Evolutionary conservation across 2,888 invertebrate genomes (phyloP).

Genomic region (Bugulina stolonifera): DNA sequence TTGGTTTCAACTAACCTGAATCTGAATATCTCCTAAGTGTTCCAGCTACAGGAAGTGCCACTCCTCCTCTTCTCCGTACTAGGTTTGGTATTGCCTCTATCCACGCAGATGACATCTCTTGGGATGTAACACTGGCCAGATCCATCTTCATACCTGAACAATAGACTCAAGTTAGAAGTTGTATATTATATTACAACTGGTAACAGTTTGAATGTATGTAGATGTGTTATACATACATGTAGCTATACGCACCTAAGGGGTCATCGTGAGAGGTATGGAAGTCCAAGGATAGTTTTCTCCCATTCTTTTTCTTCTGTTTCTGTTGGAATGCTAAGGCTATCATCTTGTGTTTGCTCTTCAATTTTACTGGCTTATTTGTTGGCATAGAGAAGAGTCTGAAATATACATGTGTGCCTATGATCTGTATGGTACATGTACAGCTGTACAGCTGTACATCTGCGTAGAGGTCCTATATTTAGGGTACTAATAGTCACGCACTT

Average conservation of each 20-base stretch:
- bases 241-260: constrained; percentile 64
- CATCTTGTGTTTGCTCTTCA: constrained; percentile 74
- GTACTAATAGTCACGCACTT: too few species aligned
- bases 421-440: too few species aligned
- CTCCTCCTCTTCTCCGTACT: constrained; percentile 74
- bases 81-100: constrained; percentile 76
- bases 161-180: too few species aligned
- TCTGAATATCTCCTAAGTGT: constrained; percentile 58
- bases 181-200: too few species aligned
- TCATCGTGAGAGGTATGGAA: constrained; percentile 81
- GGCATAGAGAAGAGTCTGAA: constrained; percentile 43
- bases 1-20: constrained; percentile 39
- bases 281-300: constrained; percentile 75
- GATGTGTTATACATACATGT: too few species aligned
- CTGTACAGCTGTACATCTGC: too few species aligned
- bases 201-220: too few species aligned
- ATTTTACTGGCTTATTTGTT: constrained; percentile 49
- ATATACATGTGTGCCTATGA: too few species aligned
- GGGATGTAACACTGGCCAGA: constrained; percentile 65
- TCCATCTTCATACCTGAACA: constrained; percentile 55
- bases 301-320: constrained; percentile 67
- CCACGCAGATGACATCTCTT: constrained; percentile 85
- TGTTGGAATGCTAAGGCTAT: constrained; percentile 86
- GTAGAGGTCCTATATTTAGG: too few species aligned
- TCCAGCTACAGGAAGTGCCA: constrained; percentile 55